phyloP scores from a whole-genome alignment of 2,113 vertebrate genomes.

The Lepisosteus oculatus region DNA sequence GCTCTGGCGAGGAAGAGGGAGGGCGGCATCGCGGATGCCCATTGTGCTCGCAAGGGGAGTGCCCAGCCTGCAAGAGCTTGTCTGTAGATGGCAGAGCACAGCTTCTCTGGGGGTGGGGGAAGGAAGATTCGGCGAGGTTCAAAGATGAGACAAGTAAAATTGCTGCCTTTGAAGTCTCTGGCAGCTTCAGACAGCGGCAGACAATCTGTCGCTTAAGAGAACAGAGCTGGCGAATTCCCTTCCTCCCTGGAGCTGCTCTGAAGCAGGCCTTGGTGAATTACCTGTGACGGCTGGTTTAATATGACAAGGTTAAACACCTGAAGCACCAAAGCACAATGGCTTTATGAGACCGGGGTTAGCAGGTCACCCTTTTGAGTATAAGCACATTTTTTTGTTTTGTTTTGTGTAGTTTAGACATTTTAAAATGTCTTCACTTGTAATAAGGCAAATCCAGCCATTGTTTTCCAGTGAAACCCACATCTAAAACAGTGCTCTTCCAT shows the following conservation, averaged over 20 bases:
- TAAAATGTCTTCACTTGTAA: neutral
- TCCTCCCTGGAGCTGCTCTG: slow-evolving; percentile 34
- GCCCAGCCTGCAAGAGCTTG: slow-evolving; percentile 1
- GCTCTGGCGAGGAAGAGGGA: too few relatives aligned
- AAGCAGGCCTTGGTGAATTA: neutral
- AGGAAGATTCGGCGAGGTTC: slow-evolving; percentile 47
- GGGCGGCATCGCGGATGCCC: neutral
- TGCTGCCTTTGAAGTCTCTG: slow-evolving; percentile 60
- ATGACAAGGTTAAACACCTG: slow-evolving; percentile 60
- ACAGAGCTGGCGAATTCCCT: slow-evolving; percentile 28
- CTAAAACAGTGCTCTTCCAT: too few relatives aligned
- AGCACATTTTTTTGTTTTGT: neutral
- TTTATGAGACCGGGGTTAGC: neutral
- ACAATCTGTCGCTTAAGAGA: slow-evolving; percentile 55
- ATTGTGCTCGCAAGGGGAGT: neutral
- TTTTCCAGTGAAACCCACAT: too few relatives aligned
- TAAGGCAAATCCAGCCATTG: too few relatives aligned
- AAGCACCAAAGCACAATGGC: slow-evolving; percentile 43
- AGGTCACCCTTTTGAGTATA: neutral
- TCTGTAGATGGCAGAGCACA: slow-evolving; percentile 2
- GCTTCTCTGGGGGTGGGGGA: slow-evolving; percentile 13
- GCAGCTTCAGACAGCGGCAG: slow-evolving; percentile 52
- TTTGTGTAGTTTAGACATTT: neutral
- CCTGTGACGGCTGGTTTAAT: slow-evolving; percentile 56
- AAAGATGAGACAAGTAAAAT: slow-evolving; percentile 49